phyloP scores from a whole-genome alignment of 2,113 vertebrate genomes.

The Pteropus alecto region DNA sequence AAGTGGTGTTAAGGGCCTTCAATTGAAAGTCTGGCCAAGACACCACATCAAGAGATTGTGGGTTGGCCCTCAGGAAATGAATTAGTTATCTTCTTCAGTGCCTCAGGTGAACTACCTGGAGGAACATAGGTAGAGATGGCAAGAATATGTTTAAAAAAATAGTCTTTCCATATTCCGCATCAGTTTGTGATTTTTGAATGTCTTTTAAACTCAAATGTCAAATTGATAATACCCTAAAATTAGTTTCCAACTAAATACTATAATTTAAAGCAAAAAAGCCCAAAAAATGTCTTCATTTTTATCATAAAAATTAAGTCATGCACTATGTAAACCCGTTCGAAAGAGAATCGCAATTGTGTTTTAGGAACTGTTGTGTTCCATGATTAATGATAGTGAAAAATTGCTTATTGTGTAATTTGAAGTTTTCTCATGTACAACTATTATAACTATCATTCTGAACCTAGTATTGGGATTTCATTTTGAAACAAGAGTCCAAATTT shows the following conservation, averaged over 20 bases:
- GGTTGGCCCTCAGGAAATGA: background rate
- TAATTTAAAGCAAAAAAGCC: conserved; percentile 57
- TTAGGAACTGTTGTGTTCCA: conserved; percentile 48
- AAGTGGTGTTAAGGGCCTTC: background rate
- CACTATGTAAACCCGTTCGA: conserved; percentile 47
- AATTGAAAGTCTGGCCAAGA: background rate
- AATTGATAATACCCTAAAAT: conserved; percentile 51
- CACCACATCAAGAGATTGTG: background rate
- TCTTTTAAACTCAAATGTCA: conserved; percentile 55
- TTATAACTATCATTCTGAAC: conserved; percentile 46
- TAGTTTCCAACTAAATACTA: conserved; percentile 40
- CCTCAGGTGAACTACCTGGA: conserved; percentile 16
- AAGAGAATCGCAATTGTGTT: conserved; percentile 1
- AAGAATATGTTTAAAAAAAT: background rate
- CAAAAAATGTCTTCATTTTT: conserved; percentile 7
- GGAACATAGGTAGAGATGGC: background rate
- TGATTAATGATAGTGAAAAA: conserved; percentile 45
- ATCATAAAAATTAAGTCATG: conserved; percentile 58
- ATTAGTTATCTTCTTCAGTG: background rate
- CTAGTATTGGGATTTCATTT: conserved; percentile 34
- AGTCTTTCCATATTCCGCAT: background rate
- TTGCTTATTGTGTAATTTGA: conserved; percentile 34
- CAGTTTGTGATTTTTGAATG: conserved; percentile 28
- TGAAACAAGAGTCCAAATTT: conserved; percentile 19
- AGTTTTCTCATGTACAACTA: conserved; percentile 30